Conservation (phyloP, 2,888 invertebrate species). For the Drosophila demipolita region DNA sequence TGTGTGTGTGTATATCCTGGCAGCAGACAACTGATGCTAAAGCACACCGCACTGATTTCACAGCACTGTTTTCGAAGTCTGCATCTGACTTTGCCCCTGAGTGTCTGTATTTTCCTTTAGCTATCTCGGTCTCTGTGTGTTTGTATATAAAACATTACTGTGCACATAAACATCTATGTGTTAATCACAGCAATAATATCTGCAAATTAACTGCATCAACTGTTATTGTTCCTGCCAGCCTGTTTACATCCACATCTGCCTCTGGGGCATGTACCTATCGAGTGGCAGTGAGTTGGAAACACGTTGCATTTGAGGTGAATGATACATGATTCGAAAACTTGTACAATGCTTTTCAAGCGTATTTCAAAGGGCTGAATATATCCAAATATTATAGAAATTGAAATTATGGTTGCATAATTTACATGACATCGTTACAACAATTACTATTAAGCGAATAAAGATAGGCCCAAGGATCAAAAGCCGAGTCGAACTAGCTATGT, state of each 20-base stretch:
- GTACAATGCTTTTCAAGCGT: not conserved
- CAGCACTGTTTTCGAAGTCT: slow-evolving; percentile 23
- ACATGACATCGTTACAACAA: not conserved
- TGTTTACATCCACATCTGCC: slow-evolving; percentile 18
- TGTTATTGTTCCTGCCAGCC: slow-evolving; percentile 29
- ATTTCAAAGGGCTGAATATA: not conserved
- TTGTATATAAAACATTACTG: slow-evolving; percentile 67
- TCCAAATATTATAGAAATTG: not conserved
- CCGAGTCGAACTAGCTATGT: not conserved
- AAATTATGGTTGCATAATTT: not conserved
- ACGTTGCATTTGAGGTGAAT: not conserved
- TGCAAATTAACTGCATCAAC: slow-evolving; percentile 78
- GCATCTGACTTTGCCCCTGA: not conserved
- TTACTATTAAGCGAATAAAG: not conserved
- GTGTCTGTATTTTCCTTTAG: not conserved
- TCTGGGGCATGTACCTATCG: slow-evolving; percentile 28
- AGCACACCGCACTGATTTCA: slow-evolving; percentile 62
- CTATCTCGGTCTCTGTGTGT: slow-evolving; percentile 14
- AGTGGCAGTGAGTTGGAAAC: not conserved
- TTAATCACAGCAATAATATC: slow-evolving; percentile 81
- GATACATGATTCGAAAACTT: slow-evolving; percentile 4
- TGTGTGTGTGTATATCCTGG: slow-evolving; percentile 16
- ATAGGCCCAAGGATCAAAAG: not conserved
- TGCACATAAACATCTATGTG: slow-evolving; percentile 77
- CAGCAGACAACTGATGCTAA: slow-evolving; percentile 41